Evolutionary conservation across 2,888 invertebrate species (phyloP).

Genomic region (Drosophila setosimentum): DNA sequence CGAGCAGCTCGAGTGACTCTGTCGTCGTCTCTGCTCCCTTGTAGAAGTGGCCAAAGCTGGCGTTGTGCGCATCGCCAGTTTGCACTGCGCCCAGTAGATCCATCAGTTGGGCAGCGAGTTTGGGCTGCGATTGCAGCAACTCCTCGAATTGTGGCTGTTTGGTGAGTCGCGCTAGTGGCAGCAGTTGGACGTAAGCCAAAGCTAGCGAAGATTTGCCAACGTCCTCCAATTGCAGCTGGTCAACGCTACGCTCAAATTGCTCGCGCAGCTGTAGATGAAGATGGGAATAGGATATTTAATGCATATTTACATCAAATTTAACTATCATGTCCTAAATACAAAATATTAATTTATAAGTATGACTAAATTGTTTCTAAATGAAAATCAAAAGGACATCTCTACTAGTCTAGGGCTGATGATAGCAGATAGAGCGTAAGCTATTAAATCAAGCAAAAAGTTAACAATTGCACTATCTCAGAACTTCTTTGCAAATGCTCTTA

Average conservation of each 20-base stretch:
- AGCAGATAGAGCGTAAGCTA: too few relatives aligned
- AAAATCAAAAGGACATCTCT: too few relatives aligned
- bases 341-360: too few relatives aligned
- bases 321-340: too few relatives aligned
- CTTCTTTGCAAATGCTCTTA: too few relatives aligned
- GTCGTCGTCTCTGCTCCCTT: constrained; percentile 82
- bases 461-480: neutral
- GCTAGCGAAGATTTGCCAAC: constrained; percentile 89
- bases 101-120: constrained; percentile 87
- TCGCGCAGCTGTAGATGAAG: constrained; percentile 86
- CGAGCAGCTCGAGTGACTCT: constrained; percentile 86
- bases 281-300: too few relatives aligned
- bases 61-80: constrained; percentile 89
- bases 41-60: constrained; percentile 88
- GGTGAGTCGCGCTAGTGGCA: constrained; percentile 88
- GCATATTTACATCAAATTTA: too few relatives aligned
- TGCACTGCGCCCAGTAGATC: constrained; percentile 91
- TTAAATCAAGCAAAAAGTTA: too few relatives aligned
- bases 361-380: too few relatives aligned
- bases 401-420: too few relatives aligned
- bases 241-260: constrained; percentile 86
- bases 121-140: constrained; percentile 82
- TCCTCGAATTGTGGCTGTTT: constrained; percentile 87
- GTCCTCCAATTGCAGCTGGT: constrained; percentile 86
- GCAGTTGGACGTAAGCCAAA: constrained; percentile 88